Conservation (phyloP, 2,888 invertebrate genomes). For the Melinopterus prodromus region DNA sequence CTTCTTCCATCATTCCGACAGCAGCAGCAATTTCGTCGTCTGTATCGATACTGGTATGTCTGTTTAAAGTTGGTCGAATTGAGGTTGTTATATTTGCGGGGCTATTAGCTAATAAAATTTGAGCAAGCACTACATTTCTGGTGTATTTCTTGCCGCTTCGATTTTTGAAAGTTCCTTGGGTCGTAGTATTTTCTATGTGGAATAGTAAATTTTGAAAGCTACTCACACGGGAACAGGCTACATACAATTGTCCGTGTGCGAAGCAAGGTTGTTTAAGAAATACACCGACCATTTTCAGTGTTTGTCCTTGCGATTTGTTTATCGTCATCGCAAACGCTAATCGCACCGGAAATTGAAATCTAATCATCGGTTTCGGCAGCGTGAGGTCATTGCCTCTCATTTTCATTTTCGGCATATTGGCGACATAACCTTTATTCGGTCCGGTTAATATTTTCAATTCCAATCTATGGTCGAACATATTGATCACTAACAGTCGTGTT, state of each 20-base stretch:
- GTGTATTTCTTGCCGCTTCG: conserved; percentile 9
- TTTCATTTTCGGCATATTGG: conserved; percentile 34
- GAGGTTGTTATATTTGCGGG: not conserved
- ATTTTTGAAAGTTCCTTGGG: conserved; percentile 8
- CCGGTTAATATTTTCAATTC: conserved; percentile 20
- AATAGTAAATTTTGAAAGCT: not conserved
- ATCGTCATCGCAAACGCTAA: conserved; percentile 45
- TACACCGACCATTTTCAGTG: conserved; percentile 40
- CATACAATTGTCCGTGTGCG: conserved; percentile 43
- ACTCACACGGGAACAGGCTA: conserved; percentile 40
- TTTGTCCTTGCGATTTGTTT: conserved; percentile 45
- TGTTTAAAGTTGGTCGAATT: not conserved
- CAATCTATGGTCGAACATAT: not conserved
- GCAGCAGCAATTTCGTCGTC: conserved; percentile 7
- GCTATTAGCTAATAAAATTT: not conserved
- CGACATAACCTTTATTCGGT: conserved; percentile 15
- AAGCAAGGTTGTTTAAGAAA: conserved; percentile 40
- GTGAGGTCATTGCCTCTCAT: conserved; percentile 29
- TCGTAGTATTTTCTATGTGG: conserved; percentile 8
- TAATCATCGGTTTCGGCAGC: conserved; percentile 31
- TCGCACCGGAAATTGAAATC: conserved; percentile 42
- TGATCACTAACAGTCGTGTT: conserved; percentile 29
- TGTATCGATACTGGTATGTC: not conserved
- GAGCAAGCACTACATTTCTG: not conserved
- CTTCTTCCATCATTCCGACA: not conserved